Evolutionary conservation across 2,113 vertebrate genomes (phyloP).

Genomic region (Odocoileus hemionus): DNA sequence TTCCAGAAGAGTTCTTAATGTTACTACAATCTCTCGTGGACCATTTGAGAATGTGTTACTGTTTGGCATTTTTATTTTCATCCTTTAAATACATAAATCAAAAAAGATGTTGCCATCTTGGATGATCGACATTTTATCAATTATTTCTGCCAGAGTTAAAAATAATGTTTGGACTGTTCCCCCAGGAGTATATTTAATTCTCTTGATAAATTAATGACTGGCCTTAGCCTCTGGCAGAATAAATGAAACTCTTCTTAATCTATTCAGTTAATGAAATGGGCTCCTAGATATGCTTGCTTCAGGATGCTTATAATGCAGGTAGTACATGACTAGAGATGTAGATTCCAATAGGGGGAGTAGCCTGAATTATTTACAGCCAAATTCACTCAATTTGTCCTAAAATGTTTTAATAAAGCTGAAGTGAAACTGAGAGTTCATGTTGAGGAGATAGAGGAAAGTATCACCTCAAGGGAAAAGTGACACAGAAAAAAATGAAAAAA

Average conservation of each 20-base stretch:
- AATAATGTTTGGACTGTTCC: constrained; percentile 48
- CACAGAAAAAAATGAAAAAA: not conserved
- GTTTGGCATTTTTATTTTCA: constrained; percentile 56
- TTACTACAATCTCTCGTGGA: not conserved
- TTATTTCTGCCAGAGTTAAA: constrained; percentile 51
- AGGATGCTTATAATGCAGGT: not conserved
- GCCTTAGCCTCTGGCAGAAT: constrained; percentile 29
- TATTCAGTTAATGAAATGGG: constrained; percentile 50
- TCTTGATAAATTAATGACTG: constrained; percentile 55
- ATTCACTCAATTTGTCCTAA: not conserved
- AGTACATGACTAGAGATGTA: not conserved
- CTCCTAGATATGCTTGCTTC: not conserved
- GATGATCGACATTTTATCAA: constrained; percentile 66
- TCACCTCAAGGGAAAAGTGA: not conserved
- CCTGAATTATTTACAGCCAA: not conserved
- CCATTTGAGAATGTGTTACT: constrained; percentile 11
- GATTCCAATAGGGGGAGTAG: not conserved
- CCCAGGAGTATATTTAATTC: constrained; percentile 37
- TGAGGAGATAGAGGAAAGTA: not conserved
- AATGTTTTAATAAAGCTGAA: not conserved
- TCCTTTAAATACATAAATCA: constrained; percentile 39
- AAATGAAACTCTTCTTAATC: constrained; percentile 46
- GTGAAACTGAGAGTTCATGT: not conserved
- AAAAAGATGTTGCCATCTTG: constrained; percentile 41
- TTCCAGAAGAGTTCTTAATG: not conserved